Evolutionary conservation across 2,888 invertebrate genomes (phyloP).

Genomic region (Abscondita cerata): DNA sequence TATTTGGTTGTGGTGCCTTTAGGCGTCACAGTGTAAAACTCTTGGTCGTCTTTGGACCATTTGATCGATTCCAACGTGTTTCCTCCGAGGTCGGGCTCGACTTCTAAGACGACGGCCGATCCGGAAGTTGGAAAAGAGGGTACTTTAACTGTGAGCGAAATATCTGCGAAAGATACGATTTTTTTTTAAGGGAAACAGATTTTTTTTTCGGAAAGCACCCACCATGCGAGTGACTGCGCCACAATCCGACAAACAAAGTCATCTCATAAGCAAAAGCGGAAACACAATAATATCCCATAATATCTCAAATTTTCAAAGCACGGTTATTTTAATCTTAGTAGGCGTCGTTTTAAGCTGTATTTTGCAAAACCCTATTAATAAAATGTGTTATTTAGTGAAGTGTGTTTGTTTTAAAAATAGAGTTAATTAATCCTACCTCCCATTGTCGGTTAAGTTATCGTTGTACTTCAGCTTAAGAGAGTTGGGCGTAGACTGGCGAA

Average conservation of each 20-base stretch:
- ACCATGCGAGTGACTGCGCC: constrained; percentile 24
- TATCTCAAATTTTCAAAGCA: neutral
- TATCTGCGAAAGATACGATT: constrained; percentile 18
- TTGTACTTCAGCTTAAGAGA: constrained; percentile 19
- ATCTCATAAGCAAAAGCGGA: constrained; percentile 4
- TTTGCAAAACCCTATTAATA: neutral
- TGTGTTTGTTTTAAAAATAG: neutral
- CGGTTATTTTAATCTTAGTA: neutral
- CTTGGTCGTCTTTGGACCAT: constrained; percentile 27
- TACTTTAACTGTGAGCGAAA: constrained; percentile 23
- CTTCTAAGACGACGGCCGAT: constrained; percentile 20
- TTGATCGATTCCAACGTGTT: constrained; percentile 29
- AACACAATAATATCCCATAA: too few relatives aligned
- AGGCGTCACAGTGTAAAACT: constrained; percentile 27
- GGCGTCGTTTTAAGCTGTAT: neutral
- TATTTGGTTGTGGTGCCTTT: constrained; percentile 29
- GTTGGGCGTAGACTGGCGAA: constrained; percentile 18
- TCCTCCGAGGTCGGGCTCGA: constrained; percentile 26
- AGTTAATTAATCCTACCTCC: neutral
- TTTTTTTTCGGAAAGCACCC: constrained; percentile 8
- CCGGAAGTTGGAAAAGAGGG: constrained; percentile 30
- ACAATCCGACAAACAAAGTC: constrained; percentile 19
- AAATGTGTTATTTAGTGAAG: neutral
- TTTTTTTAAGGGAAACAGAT: neutral
- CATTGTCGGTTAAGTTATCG: constrained; percentile 13